Conservation (phyloP, 2,888 invertebrate genomes). For the Aplocera efformata region DNA sequence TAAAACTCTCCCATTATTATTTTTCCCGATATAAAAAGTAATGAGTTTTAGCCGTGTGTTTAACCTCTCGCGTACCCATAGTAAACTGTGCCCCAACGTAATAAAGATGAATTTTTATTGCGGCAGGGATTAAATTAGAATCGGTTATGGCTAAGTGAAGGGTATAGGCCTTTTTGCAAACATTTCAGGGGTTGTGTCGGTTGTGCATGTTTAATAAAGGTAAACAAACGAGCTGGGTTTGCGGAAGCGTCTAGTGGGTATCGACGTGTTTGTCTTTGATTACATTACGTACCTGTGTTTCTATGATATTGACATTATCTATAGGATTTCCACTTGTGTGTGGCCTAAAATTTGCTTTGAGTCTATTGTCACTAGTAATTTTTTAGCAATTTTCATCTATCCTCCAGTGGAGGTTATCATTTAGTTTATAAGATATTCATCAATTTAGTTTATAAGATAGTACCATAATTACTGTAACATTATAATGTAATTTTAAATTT, state of each 20-base stretch:
- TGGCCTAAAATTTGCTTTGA: no score
- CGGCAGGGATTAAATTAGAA: slow-evolving; percentile 33
- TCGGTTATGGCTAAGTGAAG: slow-evolving; percentile 33
- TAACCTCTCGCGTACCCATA: slow-evolving; percentile 26
- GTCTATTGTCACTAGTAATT: no score
- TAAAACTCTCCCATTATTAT: slow-evolving; percentile 51
- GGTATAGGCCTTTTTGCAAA: slow-evolving; percentile 35
- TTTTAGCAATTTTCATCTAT: no score
- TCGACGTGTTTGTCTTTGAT: slow-evolving; percentile 1
- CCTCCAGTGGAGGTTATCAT: no score
- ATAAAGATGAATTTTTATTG: slow-evolving; percentile 42
- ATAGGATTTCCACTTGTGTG: no score
- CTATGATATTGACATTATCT: no score
- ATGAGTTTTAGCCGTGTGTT: slow-evolving; percentile 38
- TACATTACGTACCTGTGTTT: neutral
- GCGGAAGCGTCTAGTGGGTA: neutral
- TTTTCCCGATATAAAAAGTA: slow-evolving; percentile 60
- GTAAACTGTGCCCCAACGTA: slow-evolving; percentile 25
- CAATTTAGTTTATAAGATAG: no score
- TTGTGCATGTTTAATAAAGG: slow-evolving; percentile 33
- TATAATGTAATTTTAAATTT: no score
- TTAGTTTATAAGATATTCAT: no score
- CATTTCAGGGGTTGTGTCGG: slow-evolving; percentile 29
- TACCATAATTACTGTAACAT: no score
- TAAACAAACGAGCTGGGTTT: slow-evolving; percentile 12